Evolutionary conservation across 2,888 invertebrate genomes (phyloP), one percentile per base, ranked within the genome.

Genomic region (Argyresthia albistria): DNA sequence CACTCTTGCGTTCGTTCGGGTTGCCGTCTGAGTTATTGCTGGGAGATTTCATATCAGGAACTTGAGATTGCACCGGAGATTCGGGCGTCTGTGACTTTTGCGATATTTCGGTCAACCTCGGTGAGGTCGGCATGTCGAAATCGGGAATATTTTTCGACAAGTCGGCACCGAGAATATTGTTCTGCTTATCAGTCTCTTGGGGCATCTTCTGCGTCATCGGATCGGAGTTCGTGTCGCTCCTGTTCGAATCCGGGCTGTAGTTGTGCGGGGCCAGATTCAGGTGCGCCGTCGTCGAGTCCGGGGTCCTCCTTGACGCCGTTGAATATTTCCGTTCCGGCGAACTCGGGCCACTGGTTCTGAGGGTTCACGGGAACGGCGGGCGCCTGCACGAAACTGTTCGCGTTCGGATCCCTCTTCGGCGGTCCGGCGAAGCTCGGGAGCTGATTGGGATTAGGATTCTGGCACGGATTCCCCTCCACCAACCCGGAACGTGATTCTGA

Each of bases 281-380:
- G 72, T 87, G 90, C 51, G 91, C 88, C 11, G 92, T 93, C 0
- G 93, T 93, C 11, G 93, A 93, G 64, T 93, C 93, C 25, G 0
- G 93, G 93, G 64, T 93, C 93, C 59, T 93, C 93, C 69, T 93
- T 93, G 0, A 89, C 81, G n/a, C 88, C 89, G 58, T 89, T 88
- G 53, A 88, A 88, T 48, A 84, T 71, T 66, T 88, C 88, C 4
- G 78, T 56, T 54, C 77, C 79, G 43, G 72, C 69, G 58, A 87
- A 88, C 57, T 88, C 88, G 1, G 80, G 74, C 88, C 88, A 88
- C 47, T 83, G 87, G 56, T 77, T 79, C 55, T 78, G 79, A 0
- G 73, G 60, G 12, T 59, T 54, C 42, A 63, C 59, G 50, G 63
- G 64, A 8, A 60, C 57, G 46, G 48, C 15, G 15, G 48, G 25